Evolutionary conservation across 2,113 vertebrate genomes (phyloP), one percentile per base, ranked within the genome.

Genomic region (Eudyptes chrysolophus): DNA sequence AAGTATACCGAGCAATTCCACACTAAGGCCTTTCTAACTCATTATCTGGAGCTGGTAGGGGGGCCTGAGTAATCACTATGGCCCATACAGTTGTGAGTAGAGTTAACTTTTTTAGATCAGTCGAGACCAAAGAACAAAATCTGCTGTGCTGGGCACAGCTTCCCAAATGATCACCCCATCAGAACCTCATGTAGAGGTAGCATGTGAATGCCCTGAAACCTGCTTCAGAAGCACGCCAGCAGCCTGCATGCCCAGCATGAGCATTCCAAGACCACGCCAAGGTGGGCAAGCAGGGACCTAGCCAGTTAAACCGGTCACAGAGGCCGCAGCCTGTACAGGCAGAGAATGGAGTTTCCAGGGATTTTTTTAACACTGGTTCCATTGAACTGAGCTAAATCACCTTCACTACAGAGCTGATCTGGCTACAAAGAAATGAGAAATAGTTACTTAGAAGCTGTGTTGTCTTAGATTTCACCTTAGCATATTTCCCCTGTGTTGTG

Each of bases 111-210:
- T 64, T 93, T 78, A 78, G 92, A 87, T 94, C 74, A 78, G n/a
- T 72, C 2, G 3, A 93, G 84, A 66, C 90, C 72, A 87, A 92
- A 95, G 84, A 75, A 75, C 9, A 66, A 71, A 92, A 87, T 71
- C 65, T 78, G 55, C 72, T 82, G 81, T 82, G 81, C 77, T 87
- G 74, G 65, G 84, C 92, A 84, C 92, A 95, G 90, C n/a, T 84
- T 75, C 34, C 29, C 19, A 58, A 65, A 44, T 64, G 38, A 49
- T 21, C 29, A 4, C 11, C 21, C 13, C 58, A 54, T 65, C 8
- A 54, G 62, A 48, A 22, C 30, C 15, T 81, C 18, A 20, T 3
- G 7, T 24, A 65, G 49, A n/a, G 85, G 13, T 10, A 46, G 30
- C 22, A 76, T 19, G 13, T 9, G 10, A 48, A 48, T 70, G 46